Percentiles rank a stretch among this genome's conserved stretches.
Evolutionary conservation across 1,140 invertebrate species (phyloP).

Genomic region (Leptonema lineaticorne): DNA sequence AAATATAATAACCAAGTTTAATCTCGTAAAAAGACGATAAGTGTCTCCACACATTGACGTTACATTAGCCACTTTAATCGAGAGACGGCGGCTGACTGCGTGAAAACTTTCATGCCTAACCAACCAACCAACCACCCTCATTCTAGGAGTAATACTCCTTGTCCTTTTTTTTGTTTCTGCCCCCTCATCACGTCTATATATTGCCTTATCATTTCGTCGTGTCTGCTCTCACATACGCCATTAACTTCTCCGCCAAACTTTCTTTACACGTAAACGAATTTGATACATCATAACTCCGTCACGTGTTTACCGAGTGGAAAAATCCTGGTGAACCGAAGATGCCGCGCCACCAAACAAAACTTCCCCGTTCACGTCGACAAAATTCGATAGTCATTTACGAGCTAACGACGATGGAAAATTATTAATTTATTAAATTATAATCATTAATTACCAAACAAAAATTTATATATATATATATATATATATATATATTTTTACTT

Average conservation of each 20-base stretch:
- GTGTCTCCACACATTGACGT: slow-evolving; percentile 31
- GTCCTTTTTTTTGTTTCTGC: too few species aligned
- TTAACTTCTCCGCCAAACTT: slow-evolving; percentile 40
- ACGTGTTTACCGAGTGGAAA: slow-evolving; percentile 36
- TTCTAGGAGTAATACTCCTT: too few species aligned
- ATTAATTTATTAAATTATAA: background rate
- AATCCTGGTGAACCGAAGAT: too few species aligned
- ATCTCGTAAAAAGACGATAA: slow-evolving; percentile 32
- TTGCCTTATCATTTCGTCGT: too few species aligned
- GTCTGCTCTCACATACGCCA: slow-evolving; percentile 25
- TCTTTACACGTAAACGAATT: slow-evolving; percentile 40
- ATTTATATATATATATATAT: background rate
- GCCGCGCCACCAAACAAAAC: too few species aligned
- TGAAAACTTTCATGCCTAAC: too few species aligned
- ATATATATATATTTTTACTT: background rate
- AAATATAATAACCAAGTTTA: slow-evolving; percentile 29
- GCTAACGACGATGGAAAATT: background rate
- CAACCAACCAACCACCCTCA: background rate
- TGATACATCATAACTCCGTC: slow-evolving; percentile 42
- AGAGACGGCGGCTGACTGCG: background rate
- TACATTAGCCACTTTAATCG: slow-evolving; percentile 32
- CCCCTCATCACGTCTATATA: too few species aligned
- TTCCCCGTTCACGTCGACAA: background rate
- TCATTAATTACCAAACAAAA: background rate
- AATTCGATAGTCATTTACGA: background rate